Percentiles rank a stretch among this genome's conserved stretches.
These are phyloP conservation scores for Caradrina kadenii DNA, from an alignment of 2,888 invertebrate genomes.

Conservation along the genomic window DNA sequence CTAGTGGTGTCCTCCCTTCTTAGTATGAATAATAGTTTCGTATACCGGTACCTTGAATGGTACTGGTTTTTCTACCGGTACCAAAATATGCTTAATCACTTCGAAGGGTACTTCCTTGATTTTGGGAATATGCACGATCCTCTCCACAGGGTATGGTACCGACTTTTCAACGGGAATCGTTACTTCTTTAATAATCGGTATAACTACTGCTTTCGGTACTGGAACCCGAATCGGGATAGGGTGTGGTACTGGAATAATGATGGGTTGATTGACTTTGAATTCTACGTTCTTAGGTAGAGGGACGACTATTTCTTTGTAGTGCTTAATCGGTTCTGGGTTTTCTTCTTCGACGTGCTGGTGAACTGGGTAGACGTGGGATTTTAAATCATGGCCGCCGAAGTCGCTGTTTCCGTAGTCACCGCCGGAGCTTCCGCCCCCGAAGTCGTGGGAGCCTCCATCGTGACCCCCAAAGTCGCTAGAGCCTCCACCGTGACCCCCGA, in stretches of 20 bases:
- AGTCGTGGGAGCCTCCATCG: conserved; percentile 61
- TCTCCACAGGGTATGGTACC: conserved; percentile 93
- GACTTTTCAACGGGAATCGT: conserved; percentile 93
- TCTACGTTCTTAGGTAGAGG: conserved; percentile 92
- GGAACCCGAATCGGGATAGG: conserved; percentile 93
- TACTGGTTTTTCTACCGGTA: conserved; percentile 92
- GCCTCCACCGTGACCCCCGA: conserved; percentile 62
- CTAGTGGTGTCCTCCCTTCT: conserved; percentile 90
- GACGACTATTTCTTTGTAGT: conserved; percentile 92
- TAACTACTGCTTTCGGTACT: conserved; percentile 92
- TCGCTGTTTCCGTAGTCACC: conserved; percentile 62
- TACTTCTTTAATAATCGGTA: conserved; percentile 93
- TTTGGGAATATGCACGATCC: conserved; percentile 91
- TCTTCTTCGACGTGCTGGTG: conserved; percentile 93
- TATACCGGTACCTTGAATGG: conserved; percentile 93
- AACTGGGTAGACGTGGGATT: conserved; percentile 89
- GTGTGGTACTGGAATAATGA: conserved; percentile 91
- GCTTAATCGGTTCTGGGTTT: conserved; percentile 92
- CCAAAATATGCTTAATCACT: conserved; percentile 92
- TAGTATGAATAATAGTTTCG: conserved; percentile 93
- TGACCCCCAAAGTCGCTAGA: conserved; percentile 64
- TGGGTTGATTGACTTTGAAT: conserved; percentile 90
- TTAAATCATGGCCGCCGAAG: conserved; percentile 78
- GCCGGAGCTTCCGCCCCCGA: conserved; percentile 61
- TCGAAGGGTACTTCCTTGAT: conserved; percentile 93